A percentile compares a stretch with the other conserved stretches of the same genome.
These are phyloP conservation scores for Phaenicophaeus curvirostris DNA, from an alignment of 2,797 vertebrate species.

Conservation along the genomic window DNA sequence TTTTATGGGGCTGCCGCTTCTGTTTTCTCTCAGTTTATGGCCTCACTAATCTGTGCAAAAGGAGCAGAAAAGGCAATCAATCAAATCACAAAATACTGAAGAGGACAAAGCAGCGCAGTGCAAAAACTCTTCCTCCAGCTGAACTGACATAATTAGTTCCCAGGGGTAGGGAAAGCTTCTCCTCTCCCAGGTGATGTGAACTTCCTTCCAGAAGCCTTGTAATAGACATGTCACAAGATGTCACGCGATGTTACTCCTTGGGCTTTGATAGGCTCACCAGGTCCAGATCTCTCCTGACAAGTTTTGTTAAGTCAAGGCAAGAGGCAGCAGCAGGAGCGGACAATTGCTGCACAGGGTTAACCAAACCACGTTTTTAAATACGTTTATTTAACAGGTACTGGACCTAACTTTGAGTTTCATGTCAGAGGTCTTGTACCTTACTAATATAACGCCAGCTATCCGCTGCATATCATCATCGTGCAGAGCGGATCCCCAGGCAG, in stretches of 20 bases:
- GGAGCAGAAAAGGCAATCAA: slow-evolving; percentile 12
- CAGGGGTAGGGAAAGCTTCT: background rate
- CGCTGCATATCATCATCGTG: background rate
- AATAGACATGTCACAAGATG: background rate
- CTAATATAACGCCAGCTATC: background rate
- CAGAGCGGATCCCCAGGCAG: background rate
- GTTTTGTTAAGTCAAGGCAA: background rate
- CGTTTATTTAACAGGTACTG: background rate
- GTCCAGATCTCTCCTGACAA: background rate
- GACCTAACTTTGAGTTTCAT: background rate
- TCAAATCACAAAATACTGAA: slow-evolving; percentile 9
- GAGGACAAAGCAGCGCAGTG: slow-evolving; percentile 5
- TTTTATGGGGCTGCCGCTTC: slow-evolving; percentile 48
- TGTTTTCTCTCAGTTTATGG: slow-evolving; percentile 9
- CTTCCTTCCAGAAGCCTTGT: background rate
- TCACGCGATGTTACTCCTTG: background rate
- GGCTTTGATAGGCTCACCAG: accelerated
- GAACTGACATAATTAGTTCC: slow-evolving; percentile 14
- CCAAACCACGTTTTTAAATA: background rate
- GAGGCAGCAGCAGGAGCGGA: background rate
- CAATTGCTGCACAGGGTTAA: background rate
- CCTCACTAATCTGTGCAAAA: background rate
- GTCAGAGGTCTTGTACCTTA: background rate
- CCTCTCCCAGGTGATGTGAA: background rate
- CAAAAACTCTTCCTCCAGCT: background rate